Conservation (phyloP, 2,888 invertebrate species). For the Chalcis sispes region DNA sequence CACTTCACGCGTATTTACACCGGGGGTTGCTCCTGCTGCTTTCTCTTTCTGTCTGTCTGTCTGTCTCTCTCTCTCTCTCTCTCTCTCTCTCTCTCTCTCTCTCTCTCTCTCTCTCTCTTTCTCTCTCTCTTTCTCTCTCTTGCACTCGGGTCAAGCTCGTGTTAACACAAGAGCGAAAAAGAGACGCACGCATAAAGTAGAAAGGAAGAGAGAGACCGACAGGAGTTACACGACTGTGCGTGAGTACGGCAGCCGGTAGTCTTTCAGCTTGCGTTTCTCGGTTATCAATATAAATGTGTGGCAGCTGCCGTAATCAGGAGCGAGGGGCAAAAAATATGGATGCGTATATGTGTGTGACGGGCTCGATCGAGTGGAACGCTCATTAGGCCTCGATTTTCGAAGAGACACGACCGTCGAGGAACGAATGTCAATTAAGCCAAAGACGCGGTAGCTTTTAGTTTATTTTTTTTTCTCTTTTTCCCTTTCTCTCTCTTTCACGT, state of each 20-base stretch:
- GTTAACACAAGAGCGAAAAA: no score
- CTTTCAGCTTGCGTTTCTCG: background rate
- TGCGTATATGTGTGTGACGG: no score
- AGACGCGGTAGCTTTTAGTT: background rate
- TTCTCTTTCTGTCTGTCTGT: slow-evolving; percentile 5
- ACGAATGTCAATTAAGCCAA: background rate
- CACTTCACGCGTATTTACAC: slow-evolving; percentile 64
- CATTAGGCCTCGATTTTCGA: no score
- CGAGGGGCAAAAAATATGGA: no score
- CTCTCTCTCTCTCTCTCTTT: slow-evolving; percentile 7
- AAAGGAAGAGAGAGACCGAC: slow-evolving; percentile 19
- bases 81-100: background rate
- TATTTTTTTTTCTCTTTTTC: no score
- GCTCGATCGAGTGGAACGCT: no score
- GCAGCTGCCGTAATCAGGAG: slow-evolving; percentile 31
- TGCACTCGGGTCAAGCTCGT: no score
- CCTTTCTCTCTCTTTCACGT: background rate
- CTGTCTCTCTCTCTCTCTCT: background rate
- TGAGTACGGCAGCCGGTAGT: slow-evolving; percentile 11
- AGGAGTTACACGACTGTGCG: slow-evolving; percentile 10
- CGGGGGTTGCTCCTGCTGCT: slow-evolving; percentile 6
- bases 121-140: no score
- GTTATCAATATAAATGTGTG: slow-evolving; percentile 27
- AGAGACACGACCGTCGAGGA: background rate
- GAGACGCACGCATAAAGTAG: slow-evolving; percentile 22